Base-by-base conservation (phyloP, 2,888 invertebrate species). In the Archaeoteleia sp. region DNA sequence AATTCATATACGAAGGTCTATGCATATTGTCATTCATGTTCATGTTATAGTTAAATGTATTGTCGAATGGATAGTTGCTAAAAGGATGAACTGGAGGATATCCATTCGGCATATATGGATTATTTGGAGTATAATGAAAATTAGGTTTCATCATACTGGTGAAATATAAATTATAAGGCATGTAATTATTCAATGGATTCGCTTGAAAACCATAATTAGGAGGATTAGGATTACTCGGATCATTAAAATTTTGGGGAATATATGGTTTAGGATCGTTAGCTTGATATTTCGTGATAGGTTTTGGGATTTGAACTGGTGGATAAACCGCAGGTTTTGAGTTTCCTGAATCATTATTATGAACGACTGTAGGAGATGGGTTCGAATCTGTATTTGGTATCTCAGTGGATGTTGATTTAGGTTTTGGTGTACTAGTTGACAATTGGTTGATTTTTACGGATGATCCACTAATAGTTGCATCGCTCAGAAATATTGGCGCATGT, bases 201-300 rank as follows among this genome's bases (percentile, higher is more conserved):
- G 73, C 40, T 5, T 42, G 74, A 12, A 70, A 80, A 0, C 80
- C 79, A 7, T 73, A 80, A 34, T 46, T 72, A 3, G 76, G 72
- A 2, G 82, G 82, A 69, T 82, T 82, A 0, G 82, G 82, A 61
- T 82, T 82, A 43, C 43, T 77, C 0, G 80, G 78, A 49, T 82
- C 82, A 6, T 74, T 46, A 39, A 72, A 78, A 29, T 71, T 75
- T 9, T 75, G 74, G 0, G 78, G 78, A 1, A 66, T 67, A 30
- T 78, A 77, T 0, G 75, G 73, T 17, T 54, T 65, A 2, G 48
- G 32, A 6, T 9, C 14, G 34, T 43, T 35, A 2, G 1, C n/a
- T 9, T 35, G 45, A 2, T 63, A 68, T 13, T 49, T 69, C 1
- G 58, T 20, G 1, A 61, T 53, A 5, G 71, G 66, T 13, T 57